A percentile compares a stretch with the other conserved stretches of the same genome.
Conservation (phyloP, 2,888 invertebrate species). For the Schizaphis graminum region DNA sequence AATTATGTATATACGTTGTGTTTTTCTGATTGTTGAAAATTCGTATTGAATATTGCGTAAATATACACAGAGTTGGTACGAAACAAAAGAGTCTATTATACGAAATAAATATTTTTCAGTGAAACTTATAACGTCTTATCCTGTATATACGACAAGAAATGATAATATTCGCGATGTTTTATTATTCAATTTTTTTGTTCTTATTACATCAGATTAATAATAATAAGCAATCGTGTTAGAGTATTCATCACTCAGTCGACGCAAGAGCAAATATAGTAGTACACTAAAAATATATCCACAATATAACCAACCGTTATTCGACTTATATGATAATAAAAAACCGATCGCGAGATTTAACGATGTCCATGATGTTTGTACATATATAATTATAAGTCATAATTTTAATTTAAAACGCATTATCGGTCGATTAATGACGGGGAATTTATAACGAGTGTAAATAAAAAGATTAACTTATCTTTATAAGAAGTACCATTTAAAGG, state of each 20-base stretch:
- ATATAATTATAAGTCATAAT: neutral
- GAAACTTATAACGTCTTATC: neutral
- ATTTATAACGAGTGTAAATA: neutral
- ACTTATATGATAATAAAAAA: neutral
- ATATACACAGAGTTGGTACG: neutral
- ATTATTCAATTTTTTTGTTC: neutral
- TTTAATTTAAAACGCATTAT: neutral
- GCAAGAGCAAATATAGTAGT: neutral
- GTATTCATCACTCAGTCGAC: neutral
- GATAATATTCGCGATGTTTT: neutral
- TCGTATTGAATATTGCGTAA: neutral
- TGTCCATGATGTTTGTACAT: neutral
- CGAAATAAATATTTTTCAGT: neutral
- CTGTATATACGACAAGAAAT: neutral
- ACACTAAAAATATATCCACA: neutral
- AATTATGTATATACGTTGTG: neutral
- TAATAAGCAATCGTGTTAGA: neutral
- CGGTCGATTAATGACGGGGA: neutral
- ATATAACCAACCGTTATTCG: neutral
- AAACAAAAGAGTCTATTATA: neutral
- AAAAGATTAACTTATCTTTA: slow-evolving; percentile 5
- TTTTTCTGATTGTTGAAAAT: neutral
- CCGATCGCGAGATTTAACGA: neutral
- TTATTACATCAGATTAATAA: neutral
- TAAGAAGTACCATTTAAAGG: neutral